Base-by-base conservation (phyloP, 2,797 vertebrate species). In the Halcyon badia region DNA sequence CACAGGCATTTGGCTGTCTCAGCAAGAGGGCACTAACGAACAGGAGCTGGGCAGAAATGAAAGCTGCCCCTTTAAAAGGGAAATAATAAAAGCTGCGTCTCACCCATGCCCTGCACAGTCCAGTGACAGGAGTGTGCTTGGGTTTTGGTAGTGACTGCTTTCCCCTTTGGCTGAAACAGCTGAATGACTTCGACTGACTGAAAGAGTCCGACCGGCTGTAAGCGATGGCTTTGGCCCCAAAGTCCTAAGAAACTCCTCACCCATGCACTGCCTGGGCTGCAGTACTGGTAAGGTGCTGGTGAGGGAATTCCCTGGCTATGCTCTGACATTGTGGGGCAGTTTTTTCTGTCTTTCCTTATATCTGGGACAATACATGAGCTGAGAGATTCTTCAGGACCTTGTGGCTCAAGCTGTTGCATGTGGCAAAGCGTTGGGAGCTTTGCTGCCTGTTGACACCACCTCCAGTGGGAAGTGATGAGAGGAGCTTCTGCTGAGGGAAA, bases 11-110 rank as follows among this genome's bases (percentile, higher is more conserved):
- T 65, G 68, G 81, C 46, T 58, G 39, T 73, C 88, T 83, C 75
- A 88, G 89, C 93, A 79, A 91, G 94, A 64, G 73, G 94, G 46
- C 77, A 90, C 39, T 83, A 94, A 96, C 1, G 4, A 97, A 66
- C 22, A 56, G 42, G 73, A 91, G 77, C 2, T 21, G 28, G 60
- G 24, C 21, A 41, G 56, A 69, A 86, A 61, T 25, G 58, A 94
- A 70, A 87, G 78, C 61, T 93, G 75, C 71, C 86, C 46, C 94
- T 95, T 90, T 22, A 11, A 75, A 94, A 93, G n/a, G 61, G 81
- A 52, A 78, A 73, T 66, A 83, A 77, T 22, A 58, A 11, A 73
- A 78, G 61, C 21, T 11, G 31, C 33, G 37, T 62, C 64, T 84
- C 5, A 3, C 35, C 64, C 25, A 3, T 91, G 83, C 35, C 68